phyloP scores from a whole-genome alignment of 2,888 invertebrate genomes.

The Poecilobothrus nobilitatus region DNA sequence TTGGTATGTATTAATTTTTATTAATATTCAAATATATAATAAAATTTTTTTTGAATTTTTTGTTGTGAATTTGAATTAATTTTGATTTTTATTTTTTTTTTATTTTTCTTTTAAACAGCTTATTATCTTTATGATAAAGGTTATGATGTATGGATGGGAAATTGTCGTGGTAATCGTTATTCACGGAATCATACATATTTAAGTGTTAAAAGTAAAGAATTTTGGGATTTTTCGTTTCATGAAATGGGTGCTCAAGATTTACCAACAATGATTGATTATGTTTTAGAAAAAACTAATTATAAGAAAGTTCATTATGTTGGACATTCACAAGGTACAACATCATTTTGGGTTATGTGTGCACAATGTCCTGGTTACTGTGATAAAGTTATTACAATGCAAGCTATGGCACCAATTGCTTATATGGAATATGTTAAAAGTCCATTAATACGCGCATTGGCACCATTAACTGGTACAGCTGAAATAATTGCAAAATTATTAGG shows the following conservation, averaged over 20 bases:
- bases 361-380: slow-evolving; percentile 38
- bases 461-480: slow-evolving; percentile 27
- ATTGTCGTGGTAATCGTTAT: slow-evolving; percentile 26
- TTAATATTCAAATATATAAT: background rate
- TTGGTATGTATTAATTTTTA: slow-evolving; percentile 32
- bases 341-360: slow-evolving; percentile 34
- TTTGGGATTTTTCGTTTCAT: slow-evolving; percentile 39
- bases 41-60: background rate
- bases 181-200: slow-evolving; percentile 21
- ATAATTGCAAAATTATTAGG: slow-evolving; percentile 15
- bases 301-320: slow-evolving; percentile 47
- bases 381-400: slow-evolving; percentile 43
- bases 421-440: slow-evolving; percentile 36
- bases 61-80: no score
- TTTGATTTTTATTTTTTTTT: background rate
- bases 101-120: slow-evolving; percentile 16
- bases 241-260: slow-evolving; percentile 50
- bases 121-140: slow-evolving; percentile 25
- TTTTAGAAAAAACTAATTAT: slow-evolving; percentile 36
- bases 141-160: slow-evolving; percentile 28
- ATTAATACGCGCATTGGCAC: slow-evolving; percentile 35
- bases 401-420: slow-evolving; percentile 46
- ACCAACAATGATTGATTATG: slow-evolving; percentile 49
- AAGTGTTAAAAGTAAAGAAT: slow-evolving; percentile 14
- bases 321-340: slow-evolving; percentile 48